Conservation (phyloP, 1,140 invertebrate species). For the Drosophila tani region DNA sequence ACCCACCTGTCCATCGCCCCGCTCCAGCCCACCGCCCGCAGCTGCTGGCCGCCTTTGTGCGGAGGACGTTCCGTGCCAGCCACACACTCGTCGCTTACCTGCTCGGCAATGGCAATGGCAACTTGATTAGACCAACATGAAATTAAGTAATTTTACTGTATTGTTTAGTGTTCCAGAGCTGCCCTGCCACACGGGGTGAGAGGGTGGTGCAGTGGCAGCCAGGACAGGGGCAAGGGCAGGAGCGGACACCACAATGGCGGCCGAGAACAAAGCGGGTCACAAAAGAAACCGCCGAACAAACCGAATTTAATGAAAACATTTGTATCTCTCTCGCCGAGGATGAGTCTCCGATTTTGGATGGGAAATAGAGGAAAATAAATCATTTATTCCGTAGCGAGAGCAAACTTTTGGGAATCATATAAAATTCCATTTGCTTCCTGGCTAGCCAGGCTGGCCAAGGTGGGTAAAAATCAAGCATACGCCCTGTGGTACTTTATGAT, state of each 20-base stretch:
- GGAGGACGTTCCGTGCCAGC: constrained; percentile 62
- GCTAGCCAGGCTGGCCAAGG: constrained; percentile 1
- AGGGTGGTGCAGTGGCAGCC: constrained; percentile 17
- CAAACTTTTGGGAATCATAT: constrained; percentile 2
- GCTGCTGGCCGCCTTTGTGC: constrained; percentile 59
- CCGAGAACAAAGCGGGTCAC: constrained; percentile 47
- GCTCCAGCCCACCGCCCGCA: background rate
- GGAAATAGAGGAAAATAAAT: constrained; percentile 1
- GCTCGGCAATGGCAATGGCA: constrained; percentile 74
- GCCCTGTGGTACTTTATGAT: constrained; percentile 17
- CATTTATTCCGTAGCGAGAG: background rate
- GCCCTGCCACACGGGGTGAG: constrained; percentile 3
- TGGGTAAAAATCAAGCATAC: constrained; percentile 21
- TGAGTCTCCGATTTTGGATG: constrained; percentile 25
- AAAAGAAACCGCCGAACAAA: constrained; percentile 59
- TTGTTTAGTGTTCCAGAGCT: constrained; percentile 70
- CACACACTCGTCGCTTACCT: constrained; percentile 48
- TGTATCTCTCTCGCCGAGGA: constrained; percentile 21
- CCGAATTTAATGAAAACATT: constrained; percentile 69
- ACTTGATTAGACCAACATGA: constrained; percentile 83
- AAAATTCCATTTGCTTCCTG: constrained; percentile 10
- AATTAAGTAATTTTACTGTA: constrained; percentile 77
- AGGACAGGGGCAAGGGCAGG: background rate
- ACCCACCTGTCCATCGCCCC: constrained; percentile 1
- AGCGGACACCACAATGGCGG: constrained; percentile 51